A percentile compares a stretch with the other conserved stretches of the same genome.
Evolutionary conservation across 2,888 invertebrate species (phyloP).

Genomic region (Leucozona laternaria): DNA sequence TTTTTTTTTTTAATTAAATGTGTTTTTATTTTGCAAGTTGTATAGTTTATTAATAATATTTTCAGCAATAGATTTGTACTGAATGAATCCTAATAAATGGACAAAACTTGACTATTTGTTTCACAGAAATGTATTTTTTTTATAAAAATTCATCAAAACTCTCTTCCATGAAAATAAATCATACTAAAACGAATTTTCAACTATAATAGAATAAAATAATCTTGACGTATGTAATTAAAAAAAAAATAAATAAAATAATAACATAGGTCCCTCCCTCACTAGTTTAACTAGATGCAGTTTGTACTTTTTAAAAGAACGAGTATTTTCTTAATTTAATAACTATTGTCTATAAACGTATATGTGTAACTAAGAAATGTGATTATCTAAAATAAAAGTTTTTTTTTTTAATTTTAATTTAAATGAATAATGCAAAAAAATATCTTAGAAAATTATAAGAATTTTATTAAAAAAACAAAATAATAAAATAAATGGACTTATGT

Average conservation of each 20-base stretch:
- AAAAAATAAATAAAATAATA: not conserved
- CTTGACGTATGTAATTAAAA: slow-evolving; percentile 47
- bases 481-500: not conserved
- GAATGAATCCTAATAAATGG: slow-evolving; percentile 20
- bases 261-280: slow-evolving; percentile 62
- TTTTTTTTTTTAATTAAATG: slow-evolving; percentile 27
- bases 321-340: slow-evolving; percentile 61
- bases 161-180: slow-evolving; percentile 39
- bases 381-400: slow-evolving; percentile 41
- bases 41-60: slow-evolving; percentile 4
- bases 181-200: slow-evolving; percentile 4
- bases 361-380: slow-evolving; percentile 58
- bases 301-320: slow-evolving; percentile 68
- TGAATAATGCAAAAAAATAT: not conserved
- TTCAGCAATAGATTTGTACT: slow-evolving; percentile 26
- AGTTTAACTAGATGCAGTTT: slow-evolving; percentile 68
- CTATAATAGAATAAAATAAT: slow-evolving; percentile 39
- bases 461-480: slow-evolving; percentile 27
- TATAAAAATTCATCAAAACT: slow-evolving; percentile 7
- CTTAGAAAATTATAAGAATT: slow-evolving; percentile 48
- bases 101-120: not conserved
- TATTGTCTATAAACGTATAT: slow-evolving; percentile 26
- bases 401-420: slow-evolving; percentile 9
- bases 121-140: slow-evolving; percentile 6
- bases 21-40: slow-evolving; percentile 18